Evolutionary conservation across 2,113 vertebrate genomes (phyloP), one percentile per base, ranked within the genome.

Genomic region (Malaclemys terrapin): DNA sequence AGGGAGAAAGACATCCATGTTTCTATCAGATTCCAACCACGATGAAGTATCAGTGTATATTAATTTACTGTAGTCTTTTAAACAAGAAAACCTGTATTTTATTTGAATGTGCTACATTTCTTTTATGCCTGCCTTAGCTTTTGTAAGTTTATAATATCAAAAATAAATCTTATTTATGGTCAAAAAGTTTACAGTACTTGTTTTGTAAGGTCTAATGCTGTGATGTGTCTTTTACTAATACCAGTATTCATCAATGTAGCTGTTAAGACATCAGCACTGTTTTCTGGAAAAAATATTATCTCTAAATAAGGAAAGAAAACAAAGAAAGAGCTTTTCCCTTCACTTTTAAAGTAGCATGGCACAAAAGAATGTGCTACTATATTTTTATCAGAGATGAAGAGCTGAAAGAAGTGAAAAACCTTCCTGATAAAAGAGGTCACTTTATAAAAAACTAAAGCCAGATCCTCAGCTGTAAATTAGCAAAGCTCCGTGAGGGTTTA

Each of bases 61-160:
- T 94, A 91, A 94, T 91, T 95, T 93, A 69, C 12, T 80, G 19
- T 92, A 92, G 47, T 72, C 42, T 90, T 83, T 89, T 65, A 91
- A 91, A 95, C 85, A 95, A 90, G 86, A 42, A 69, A 75, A 10
- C 2, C 27, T 1, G 93, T 87, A 85, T 91, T 97, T 87, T 3
- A 45, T 94, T 94, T 95, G 85, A 85, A 91, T 80, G 57, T 8
- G 0, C 59, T 87, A 1, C 72, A 85, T 95, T 97, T 94, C 45
- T 96, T 83, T 92, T 88, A 91, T 89, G 49, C 8, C 27, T 91
- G 29, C 89, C 25, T 92, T 96, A 92, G 79, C 54, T 87, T 95
- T 94, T 24, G 6, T 94, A 91, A 57, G 59, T 89, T 95, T 94
- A 80, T 17, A 95, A 89, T 20, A 69, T 94, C 54, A 83, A 49